A percentile compares a stretch with the other conserved stretches of the same genome.
phyloP scores from a whole-genome alignment of 2,888 invertebrate species.

The Drosophila eohydei region DNA sequence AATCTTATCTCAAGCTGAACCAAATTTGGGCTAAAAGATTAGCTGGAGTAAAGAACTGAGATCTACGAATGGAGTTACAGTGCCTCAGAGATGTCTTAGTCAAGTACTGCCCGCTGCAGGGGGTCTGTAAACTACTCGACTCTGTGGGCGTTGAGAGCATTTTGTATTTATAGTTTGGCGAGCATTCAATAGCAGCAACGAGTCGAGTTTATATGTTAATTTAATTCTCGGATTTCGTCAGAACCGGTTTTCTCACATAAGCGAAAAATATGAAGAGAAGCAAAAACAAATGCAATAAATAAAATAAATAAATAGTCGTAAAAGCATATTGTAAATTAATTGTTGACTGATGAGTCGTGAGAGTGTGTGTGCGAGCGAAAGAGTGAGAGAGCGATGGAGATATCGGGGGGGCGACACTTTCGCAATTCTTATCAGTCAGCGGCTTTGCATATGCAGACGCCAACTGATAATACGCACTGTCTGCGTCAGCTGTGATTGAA shows the following conservation, averaged over 20 bases:
- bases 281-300: neutral
- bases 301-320: slow-evolving; percentile 4
- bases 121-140: neutral
- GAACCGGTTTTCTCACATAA: slow-evolving; percentile 40
- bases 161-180: slow-evolving; percentile 49
- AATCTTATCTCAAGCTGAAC: neutral
- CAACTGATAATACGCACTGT: slow-evolving; percentile 20
- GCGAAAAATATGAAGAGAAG: neutral
- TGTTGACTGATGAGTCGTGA: slow-evolving; percentile 19
- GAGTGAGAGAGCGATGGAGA: neutral
- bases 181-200: slow-evolving; percentile 1
- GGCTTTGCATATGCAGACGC: slow-evolving; percentile 20
- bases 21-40: neutral
- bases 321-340: slow-evolving; percentile 32
- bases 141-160: slow-evolving; percentile 36
- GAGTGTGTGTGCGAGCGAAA: neutral
- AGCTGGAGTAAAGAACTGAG: neutral
- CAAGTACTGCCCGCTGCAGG: slow-evolving; percentile 5
- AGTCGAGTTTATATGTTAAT: slow-evolving; percentile 34
- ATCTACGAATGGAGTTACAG: neutral
- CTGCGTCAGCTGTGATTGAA: neutral
- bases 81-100: neutral
- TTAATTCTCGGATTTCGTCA: slow-evolving; percentile 35
- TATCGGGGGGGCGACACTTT: neutral
- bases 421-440: slow-evolving; percentile 45